A percentile compares a stretch with the other conserved stretches of the same genome.
These are phyloP conservation scores for Epistrophe eligans DNA, from an alignment of 2,888 invertebrate genomes.

Conservation along the genomic window DNA sequence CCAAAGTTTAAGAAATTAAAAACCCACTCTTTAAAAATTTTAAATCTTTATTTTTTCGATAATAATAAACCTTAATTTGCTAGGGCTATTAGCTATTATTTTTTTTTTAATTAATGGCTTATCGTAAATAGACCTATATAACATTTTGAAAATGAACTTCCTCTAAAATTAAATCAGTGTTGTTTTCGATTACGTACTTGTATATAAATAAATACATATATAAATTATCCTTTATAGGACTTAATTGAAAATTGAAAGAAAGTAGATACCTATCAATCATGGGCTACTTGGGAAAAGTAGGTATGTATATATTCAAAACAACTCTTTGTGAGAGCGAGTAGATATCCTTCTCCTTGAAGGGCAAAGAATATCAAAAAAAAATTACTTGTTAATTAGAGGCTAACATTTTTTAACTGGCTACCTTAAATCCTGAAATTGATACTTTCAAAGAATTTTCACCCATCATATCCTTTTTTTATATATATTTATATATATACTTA, in stretches of 20 bases:
- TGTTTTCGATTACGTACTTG: background rate
- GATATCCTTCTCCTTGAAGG: background rate
- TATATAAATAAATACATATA: background rate
- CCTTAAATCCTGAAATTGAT: slow-evolving; percentile 49
- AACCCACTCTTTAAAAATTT: background rate
- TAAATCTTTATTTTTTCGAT: background rate
- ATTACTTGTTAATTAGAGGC: slow-evolving; percentile 43
- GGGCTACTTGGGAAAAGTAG: slow-evolving; percentile 8
- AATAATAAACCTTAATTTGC: slow-evolving; percentile 24
- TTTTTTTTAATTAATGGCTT: slow-evolving; percentile 3
- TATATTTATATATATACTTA: too few species aligned
- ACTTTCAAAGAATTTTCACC: slow-evolving; percentile 20
- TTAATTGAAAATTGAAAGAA: slow-evolving; percentile 35
- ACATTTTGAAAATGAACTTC: slow-evolving; percentile 12
- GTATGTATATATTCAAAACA: background rate
- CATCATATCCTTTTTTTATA: background rate
- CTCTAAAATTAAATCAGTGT: slow-evolving; percentile 11
- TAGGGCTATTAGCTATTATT: background rate
- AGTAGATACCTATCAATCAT: slow-evolving; percentile 27
- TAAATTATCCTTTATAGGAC: background rate
- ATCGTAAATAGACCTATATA: slow-evolving; percentile 11
- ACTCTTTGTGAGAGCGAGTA: background rate
- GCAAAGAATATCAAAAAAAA: background rate
- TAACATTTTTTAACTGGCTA: slow-evolving; percentile 58
- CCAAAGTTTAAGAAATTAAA: too few species aligned